phyloP scores from a whole-genome alignment of 2,113 vertebrate genomes.

The Marmota monax region DNA sequence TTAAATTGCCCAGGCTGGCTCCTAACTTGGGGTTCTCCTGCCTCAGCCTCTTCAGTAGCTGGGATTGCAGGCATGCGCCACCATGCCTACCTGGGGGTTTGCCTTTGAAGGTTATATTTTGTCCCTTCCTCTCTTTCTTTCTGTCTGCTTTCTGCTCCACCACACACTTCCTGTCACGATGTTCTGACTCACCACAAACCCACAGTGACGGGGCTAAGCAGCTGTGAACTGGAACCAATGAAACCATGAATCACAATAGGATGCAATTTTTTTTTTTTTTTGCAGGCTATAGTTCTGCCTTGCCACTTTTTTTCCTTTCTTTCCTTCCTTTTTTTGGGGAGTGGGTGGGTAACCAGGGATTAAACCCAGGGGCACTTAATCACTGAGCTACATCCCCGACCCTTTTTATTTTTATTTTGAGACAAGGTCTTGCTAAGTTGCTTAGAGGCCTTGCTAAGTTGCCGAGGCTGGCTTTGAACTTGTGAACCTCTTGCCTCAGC shows the following conservation, averaged over 20 bases:
- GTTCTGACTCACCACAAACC: background rate
- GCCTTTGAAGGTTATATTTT: background rate
- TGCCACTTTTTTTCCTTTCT: background rate
- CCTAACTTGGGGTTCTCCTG: background rate
- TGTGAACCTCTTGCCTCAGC: too few relatives aligned
- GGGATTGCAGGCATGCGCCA: background rate
- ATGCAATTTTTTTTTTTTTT: background rate
- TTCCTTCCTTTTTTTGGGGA: background rate
- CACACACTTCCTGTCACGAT: background rate
- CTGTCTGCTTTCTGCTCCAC: background rate
- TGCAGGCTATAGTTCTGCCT: background rate
- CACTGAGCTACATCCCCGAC: too few relatives aligned
- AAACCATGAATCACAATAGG: background rate
- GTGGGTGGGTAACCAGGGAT: background rate
- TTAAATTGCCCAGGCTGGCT: background rate
- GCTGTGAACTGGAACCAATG: background rate
- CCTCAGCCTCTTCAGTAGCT: background rate
- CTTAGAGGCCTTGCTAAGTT: too few relatives aligned
- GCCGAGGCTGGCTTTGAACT: too few relatives aligned
- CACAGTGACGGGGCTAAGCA: background rate
- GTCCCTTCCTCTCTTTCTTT: background rate
- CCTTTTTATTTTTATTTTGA: too few relatives aligned
- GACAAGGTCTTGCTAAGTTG: too few relatives aligned
- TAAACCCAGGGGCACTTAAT: background rate
- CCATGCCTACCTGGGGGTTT: background rate